A percentile compares a stretch with the other conserved stretches of the same genome.
Conservation (phyloP, 2,797 vertebrate genomes). For the Podargus strigoides region DNA sequence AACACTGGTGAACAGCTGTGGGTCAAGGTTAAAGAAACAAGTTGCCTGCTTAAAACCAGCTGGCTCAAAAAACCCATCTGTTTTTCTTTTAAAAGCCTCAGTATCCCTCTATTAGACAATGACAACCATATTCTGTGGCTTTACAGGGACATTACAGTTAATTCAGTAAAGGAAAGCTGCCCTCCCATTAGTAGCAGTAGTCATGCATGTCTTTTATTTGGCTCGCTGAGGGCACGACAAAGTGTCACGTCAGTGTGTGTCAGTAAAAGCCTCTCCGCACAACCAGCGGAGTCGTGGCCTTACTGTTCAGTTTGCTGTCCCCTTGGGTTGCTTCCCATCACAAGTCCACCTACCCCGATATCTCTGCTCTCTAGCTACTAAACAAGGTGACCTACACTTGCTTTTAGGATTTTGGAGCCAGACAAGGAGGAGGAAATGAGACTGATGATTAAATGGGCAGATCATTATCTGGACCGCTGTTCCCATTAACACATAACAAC, state of each 20-base stretch:
- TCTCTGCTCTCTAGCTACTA: not conserved
- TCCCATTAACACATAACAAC: not conserved
- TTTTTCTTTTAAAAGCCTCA: not conserved
- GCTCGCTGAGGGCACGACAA: not conserved
- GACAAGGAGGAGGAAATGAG: not conserved
- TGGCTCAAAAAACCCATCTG: not conserved
- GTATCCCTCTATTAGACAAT: not conserved
- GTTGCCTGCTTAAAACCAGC: not conserved
- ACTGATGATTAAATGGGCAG: not conserved
- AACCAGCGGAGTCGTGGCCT: not conserved
- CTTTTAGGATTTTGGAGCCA: not conserved
- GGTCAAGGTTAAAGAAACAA: not conserved
- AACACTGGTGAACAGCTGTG: not conserved
- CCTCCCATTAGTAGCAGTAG: not conserved
- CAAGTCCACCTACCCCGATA: not conserved
- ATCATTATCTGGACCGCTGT: constrained; percentile 24
- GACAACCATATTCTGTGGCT: not conserved
- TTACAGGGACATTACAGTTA: not conserved
- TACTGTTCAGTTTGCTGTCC: not conserved
- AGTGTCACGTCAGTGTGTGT: fast-evolving
- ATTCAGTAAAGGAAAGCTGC: not conserved
- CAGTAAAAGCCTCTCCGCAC: not conserved
- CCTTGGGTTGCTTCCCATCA: not conserved
- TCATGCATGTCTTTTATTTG: not conserved
- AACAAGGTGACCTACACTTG: constrained; percentile 27